Evolutionary conservation across 2,888 invertebrate genomes (phyloP).

Genomic region (Amiota mariae): DNA sequence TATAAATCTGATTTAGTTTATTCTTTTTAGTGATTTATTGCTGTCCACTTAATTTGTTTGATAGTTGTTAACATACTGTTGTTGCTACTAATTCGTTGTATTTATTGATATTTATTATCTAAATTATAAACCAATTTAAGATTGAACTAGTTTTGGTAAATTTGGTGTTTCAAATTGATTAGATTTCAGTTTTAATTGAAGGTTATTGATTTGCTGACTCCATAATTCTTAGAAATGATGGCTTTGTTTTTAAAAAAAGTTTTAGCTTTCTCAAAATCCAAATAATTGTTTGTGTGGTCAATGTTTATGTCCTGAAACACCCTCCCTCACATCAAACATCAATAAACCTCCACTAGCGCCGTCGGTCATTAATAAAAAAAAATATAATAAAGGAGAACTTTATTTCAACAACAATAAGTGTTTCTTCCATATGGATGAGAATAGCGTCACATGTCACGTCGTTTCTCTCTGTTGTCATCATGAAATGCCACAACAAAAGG

Average conservation of each 20-base stretch:
- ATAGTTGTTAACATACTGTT: slow-evolving; percentile 50
- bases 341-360: neutral
- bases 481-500: neutral
- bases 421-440: slow-evolving; percentile 62
- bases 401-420: neutral
- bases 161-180: slow-evolving; percentile 1
- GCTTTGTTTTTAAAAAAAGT: too few relatives aligned
- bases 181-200: slow-evolving; percentile 1
- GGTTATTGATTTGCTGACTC: slow-evolving; percentile 13
- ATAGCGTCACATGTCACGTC: slow-evolving; percentile 66
- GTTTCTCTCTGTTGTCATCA: slow-evolving; percentile 45
- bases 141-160: slow-evolving; percentile 9
- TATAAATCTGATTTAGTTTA: slow-evolving; percentile 55
- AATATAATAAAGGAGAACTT: neutral
- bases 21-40: slow-evolving; percentile 60
- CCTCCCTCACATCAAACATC: slow-evolving; percentile 1
- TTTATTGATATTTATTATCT: slow-evolving; percentile 18
- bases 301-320: slow-evolving; percentile 60
- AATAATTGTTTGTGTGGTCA: slow-evolving; percentile 51
- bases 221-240: neutral
- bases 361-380: neutral
- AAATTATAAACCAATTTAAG: slow-evolving; percentile 17
- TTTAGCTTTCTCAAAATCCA: slow-evolving; percentile 4
- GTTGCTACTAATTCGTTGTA: slow-evolving; percentile 46
- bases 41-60: slow-evolving; percentile 65